Evolutionary conservation across 2,888 invertebrate genomes (phyloP), one percentile per base, ranked within the genome.

Genomic region (Agrotis ipsilon): DNA sequence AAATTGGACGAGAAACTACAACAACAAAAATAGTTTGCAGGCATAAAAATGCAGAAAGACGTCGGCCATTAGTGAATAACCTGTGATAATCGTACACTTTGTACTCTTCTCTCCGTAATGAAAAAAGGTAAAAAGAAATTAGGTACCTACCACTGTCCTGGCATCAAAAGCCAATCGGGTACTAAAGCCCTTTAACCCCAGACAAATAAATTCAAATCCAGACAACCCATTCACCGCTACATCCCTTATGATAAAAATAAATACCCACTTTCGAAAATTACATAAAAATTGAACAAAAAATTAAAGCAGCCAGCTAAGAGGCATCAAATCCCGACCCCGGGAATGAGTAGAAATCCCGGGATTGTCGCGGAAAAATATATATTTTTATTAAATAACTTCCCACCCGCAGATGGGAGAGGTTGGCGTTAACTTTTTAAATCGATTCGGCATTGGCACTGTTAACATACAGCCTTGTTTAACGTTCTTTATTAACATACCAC

Each of bases 331-430:
- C 86, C 75, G 76, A 52, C 59, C 75, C 84, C 82, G 83, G 85
- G 85, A 89, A 84, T 82, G 83, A 82, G 81, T 81, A 80, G 72
- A 86, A 89, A 90, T 85, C 88, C 90, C 80, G 75, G 87, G 88
- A 87, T 84, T 87, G 85, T 81, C 81, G 86, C 86, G 84, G 88
- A 79, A 89, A 66, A 89, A 92, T 91, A 89, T 91, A 89, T 92
- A 90, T 92, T 92, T 91, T 92, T 92, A 92, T 92, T 90, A 91
- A 92, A 92, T 92, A 92, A 92, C 89, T 92, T 90, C 85, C 83
- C 80, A 86, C 80, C 88, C 88, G 86, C 91, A 91, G 89, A 88
- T 90, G 90, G 87, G 79, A 80, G 81, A 83, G 71, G 78, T 69
- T 72, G 71, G 69, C 78, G 81, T 81, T 83, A 87, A 86, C 87